phyloP scores from a whole-genome alignment of 2,888 invertebrate species.

The Mesorhabditis sp. region DNA sequence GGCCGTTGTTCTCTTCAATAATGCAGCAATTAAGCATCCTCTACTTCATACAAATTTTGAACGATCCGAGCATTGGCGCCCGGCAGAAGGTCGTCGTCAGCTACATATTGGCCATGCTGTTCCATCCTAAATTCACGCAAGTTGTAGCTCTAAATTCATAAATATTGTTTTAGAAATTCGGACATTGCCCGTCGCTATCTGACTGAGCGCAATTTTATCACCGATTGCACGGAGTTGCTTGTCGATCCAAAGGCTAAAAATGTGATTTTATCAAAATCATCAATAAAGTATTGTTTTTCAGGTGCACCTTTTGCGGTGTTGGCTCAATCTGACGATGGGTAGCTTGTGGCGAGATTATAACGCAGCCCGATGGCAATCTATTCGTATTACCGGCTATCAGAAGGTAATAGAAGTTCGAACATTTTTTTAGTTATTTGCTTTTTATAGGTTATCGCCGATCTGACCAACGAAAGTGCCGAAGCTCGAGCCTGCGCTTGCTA shows the following conservation, averaged over 20 bases:
- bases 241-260: constrained; percentile 64
- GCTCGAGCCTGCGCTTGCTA: constrained; percentile 88
- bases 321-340: constrained; percentile 88
- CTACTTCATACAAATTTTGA: constrained; percentile 79
- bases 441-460: constrained; percentile 38
- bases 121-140: constrained; percentile 71
- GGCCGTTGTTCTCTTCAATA: too few relatives aligned
- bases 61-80: constrained; percentile 77
- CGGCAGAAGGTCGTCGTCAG: constrained; percentile 88
- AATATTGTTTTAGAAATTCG: constrained; percentile 23
- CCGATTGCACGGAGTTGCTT: constrained; percentile 85
- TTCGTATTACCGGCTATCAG: constrained; percentile 90
- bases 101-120: constrained; percentile 88
- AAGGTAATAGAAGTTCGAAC: constrained; percentile 68
- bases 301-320: constrained; percentile 63
- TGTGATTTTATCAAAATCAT: constrained; percentile 2
- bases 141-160: constrained; percentile 17
- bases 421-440: not conserved
- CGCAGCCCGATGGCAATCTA: constrained; percentile 80
- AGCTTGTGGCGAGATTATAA: constrained; percentile 84
- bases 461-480: constrained; percentile 77
- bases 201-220: constrained; percentile 75
- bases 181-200: constrained; percentile 72
- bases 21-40: constrained; percentile 28
- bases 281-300: too few relatives aligned